Base-by-base conservation (phyloP, 2,797 vertebrate genomes). In the Salarias fasciatus region DNA sequence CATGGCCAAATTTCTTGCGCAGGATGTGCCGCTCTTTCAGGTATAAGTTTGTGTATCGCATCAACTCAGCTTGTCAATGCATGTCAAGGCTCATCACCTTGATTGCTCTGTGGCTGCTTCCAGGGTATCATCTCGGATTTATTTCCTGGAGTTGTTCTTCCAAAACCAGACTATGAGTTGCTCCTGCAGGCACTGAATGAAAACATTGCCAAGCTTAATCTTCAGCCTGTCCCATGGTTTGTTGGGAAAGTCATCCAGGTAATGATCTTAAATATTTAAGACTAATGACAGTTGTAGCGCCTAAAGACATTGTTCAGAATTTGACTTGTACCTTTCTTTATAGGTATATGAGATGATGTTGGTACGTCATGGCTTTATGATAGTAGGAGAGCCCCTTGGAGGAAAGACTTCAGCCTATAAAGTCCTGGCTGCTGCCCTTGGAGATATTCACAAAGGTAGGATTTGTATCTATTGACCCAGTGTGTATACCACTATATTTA, bases 341-440 rank as follows among this genome's bases (percentile, higher is more conserved):
- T 14, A 98, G 97, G 92, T 98, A 64, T 98, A 98, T 0, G 96
- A 99, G 80, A 99, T 98, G 96, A 96, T 98, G 96, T 75, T 96
- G 86, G 96, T 98, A 12, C 94, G 96, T 7, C 97, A 98, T 0
- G 96, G 97, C 15, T 98, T 95, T 63, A 98, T 97, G 97, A 96
- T 98, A 59, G 95, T 98, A 5, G 97, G 97, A 65, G 94, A 95
- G 12, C 90, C 97, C 3, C 81, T 98, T 73, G 94, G 95, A 5
- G 95, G 96, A 59, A 99, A 99, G 77, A 98, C 94, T 0, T 95
- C 87, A 37, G 93, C 95, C 0, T 99, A 97, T 80, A 94, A 96
- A 89, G 94, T 94, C 65, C 84, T 99, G 43, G 92, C 96, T 55
- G 93, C 81, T 71, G 95, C 95, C 37, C 93, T 99, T 44, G 84